Percentiles rank a stretch among this genome's conserved stretches.
Evolutionary conservation across 2,797 vertebrate genomes (phyloP).

Genomic region (Arctocebus calabarensis): DNA sequence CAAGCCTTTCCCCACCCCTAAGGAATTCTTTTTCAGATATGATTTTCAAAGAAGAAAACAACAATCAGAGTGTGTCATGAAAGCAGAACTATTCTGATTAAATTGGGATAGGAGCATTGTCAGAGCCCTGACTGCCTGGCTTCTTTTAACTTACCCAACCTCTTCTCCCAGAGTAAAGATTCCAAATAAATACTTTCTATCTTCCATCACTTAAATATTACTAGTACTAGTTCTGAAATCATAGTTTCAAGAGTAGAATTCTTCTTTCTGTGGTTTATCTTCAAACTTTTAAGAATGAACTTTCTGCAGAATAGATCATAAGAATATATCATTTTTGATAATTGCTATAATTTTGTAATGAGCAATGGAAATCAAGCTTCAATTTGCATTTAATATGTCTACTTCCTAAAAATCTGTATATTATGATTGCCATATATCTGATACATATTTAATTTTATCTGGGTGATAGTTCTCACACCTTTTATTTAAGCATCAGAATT

Average conservation of each 20-base stretch:
- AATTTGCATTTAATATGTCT: not conserved
- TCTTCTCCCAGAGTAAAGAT: not conserved
- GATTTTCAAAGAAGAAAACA: not conserved
- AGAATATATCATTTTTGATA: not conserved
- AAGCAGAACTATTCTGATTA: conserved; percentile 17
- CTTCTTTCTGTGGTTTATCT: not conserved
- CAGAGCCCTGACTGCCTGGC: not conserved
- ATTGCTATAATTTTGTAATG: conserved; percentile 19
- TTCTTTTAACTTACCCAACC: not conserved
- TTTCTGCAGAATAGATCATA: not conserved
- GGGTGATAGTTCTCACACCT: conserved; percentile 12
- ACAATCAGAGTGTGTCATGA: not conserved
- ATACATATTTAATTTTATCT: not conserved
- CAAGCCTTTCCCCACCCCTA: not conserved
- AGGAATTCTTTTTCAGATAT: not conserved
- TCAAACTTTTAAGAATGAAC: conserved; percentile 36
- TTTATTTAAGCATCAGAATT: not conserved
- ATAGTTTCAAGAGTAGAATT: conserved; percentile 4
- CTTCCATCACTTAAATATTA: not conserved
- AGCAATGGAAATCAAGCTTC: not conserved
- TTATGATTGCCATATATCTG: not conserved
- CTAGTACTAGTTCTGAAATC: not conserved
- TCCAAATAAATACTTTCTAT: not conserved
- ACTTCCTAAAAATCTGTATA: not conserved
- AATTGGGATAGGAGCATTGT: not conserved